A percentile compares a stretch with the other conserved stretches of the same genome.
Conservation (phyloP, 2,113 vertebrate genomes). For the Microcebus tavaratra region DNA sequence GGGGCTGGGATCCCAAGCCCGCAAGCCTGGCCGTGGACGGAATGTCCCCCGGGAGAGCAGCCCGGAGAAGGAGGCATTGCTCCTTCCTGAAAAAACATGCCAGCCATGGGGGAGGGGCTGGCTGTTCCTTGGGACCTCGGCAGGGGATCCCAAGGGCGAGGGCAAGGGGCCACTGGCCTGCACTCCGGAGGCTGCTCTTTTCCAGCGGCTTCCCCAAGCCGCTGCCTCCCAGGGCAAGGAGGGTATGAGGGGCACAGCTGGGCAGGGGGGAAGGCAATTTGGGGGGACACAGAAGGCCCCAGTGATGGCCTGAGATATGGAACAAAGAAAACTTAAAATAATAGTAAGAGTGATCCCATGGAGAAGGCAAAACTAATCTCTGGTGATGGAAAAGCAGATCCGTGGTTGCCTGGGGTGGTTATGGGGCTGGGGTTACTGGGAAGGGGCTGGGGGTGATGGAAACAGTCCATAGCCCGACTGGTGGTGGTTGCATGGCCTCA, state of each 20-base stretch:
- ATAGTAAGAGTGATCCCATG: not conserved
- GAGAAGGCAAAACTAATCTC: too few relatives aligned
- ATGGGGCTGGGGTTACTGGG: too few relatives aligned
- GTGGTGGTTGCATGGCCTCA: not conserved
- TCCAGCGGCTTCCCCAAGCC: not conserved
- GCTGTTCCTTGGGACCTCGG: not conserved
- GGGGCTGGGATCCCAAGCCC: not conserved
- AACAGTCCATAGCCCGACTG: too few relatives aligned
- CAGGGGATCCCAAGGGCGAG: not conserved
- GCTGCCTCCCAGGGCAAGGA: not conserved
- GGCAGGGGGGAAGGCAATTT: too few relatives aligned
- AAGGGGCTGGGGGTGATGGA: not conserved
- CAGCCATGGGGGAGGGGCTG: not conserved
- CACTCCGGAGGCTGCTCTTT: not conserved
- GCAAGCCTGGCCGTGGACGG: not conserved
- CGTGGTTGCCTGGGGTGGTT: not conserved
- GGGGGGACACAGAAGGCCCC: not conserved
- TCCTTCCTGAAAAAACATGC: slow-evolving; percentile 52
- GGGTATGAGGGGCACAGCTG: not conserved
- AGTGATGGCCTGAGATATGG: not conserved
- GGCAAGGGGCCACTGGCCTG: not conserved
- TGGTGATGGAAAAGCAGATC: not conserved
- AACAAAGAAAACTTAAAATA: not conserved
- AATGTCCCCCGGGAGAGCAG: not conserved
- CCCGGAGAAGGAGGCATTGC: not conserved